Base-by-base conservation (phyloP, 2,113 vertebrate genomes). In the Thunnus maccoyii region DNA sequence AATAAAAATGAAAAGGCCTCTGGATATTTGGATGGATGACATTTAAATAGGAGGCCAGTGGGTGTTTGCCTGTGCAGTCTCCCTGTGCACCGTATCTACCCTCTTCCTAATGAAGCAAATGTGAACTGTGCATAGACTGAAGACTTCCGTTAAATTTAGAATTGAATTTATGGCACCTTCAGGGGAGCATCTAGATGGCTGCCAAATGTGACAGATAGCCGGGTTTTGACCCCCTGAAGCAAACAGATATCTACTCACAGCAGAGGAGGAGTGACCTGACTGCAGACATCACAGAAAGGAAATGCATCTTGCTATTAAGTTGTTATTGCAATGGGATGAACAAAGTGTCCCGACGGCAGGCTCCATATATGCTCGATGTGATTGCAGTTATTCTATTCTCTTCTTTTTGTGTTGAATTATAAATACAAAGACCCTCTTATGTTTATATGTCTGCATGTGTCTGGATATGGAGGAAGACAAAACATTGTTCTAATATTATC, bases 181-280 rank as follows among this genome's bases (percentile, higher is more conserved):
- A 27, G 82, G 88, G 64, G 8, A 48, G 17, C 78, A 83, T 84
- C 79, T 83, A 76, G 76, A 88, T 83, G 64, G 82, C 82, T 86
- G 88, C 64, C 85, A 86, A 85, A 89, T 86, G 61, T 90, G 85
- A 87, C 79, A 75, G 82, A 85, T 89, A 77, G 83, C 46, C 16
- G 16, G n/a, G 56, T 72, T 88, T 78, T 90, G 86, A 91, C 87
- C 88, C 88, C 86, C 81, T 72, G 78, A 72, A 82, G 82, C 51
- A 20, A 84, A 58, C 69, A 84, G 82, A 76, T 86, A 77, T 89
- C 60, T 83, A 57, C 66, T 82, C 70, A 66, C 70, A 72, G 74
- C 66, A 78, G 85, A 90, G 57, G 46, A 68, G 73, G 56, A 52
- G 46, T 74, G 67, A 78, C 72, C 61, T 83, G 76, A 83, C 75